These are phyloP conservation scores for Parapristionchus giblindavisi DNA, from an alignment of 2,888 invertebrate species.

Conservation along the genomic window DNA sequence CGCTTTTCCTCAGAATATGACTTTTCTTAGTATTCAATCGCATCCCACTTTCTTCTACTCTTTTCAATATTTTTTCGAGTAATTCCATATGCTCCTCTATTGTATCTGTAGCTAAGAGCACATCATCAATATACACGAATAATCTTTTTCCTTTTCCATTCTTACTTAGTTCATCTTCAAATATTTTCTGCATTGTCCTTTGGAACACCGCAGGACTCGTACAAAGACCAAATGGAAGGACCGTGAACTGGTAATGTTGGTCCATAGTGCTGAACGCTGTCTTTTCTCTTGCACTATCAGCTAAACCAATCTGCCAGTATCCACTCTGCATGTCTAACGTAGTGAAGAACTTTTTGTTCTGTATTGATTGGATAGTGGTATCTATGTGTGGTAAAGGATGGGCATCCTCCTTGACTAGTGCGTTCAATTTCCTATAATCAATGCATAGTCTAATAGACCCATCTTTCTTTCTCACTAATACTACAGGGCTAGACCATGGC, in stretches of 20 bases:
- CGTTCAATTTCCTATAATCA: conserved; percentile 60
- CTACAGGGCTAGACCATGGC: conserved; percentile 69
- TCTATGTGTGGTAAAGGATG: conserved; percentile 49
- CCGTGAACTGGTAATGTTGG: conserved; percentile 54
- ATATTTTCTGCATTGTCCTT: conserved; percentile 47
- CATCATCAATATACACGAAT: conserved; percentile 54
- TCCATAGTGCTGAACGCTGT: conserved; percentile 52
- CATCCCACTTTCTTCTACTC: conserved; percentile 6
- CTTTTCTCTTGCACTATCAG: conserved; percentile 43
- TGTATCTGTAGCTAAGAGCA: conserved; percentile 32
- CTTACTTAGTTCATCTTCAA: conserved; percentile 39
- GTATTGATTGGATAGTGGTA: conserved; percentile 38
- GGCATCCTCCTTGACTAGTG: conserved; percentile 46
- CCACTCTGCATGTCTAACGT: conserved; percentile 45
- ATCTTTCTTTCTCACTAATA: conserved; percentile 69
- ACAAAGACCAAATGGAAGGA: conserved; percentile 58
- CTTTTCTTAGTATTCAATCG: conserved; percentile 40
- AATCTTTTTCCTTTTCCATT: conserved; percentile 11
- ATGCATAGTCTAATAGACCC: conserved; percentile 56
- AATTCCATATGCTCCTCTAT: conserved; percentile 21
- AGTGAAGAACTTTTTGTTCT: conserved; percentile 37
- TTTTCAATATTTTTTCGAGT: conserved; percentile 4
- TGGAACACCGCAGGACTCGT: conserved; percentile 60
- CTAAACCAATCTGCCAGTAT: conserved; percentile 52
- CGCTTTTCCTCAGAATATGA: conserved; percentile 14